Evolutionary conservation across 1,140 invertebrate species (phyloP).

Genomic region (Conus ventricosus): DNA sequence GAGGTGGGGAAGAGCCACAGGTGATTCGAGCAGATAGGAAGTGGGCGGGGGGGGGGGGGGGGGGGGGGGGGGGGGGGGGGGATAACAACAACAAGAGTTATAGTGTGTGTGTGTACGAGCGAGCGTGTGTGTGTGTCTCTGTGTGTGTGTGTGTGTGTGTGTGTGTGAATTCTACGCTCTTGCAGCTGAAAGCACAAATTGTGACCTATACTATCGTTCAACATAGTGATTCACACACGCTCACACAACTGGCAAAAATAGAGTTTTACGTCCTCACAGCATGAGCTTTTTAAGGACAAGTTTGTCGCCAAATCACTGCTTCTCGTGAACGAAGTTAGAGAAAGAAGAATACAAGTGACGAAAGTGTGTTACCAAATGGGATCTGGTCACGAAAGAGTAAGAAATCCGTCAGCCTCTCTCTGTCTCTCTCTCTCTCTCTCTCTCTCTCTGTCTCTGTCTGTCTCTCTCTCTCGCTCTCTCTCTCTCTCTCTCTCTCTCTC

Average conservation of each 20-base stretch:
- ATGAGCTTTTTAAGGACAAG: neutral
- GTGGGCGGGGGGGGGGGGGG: too few relatives aligned
- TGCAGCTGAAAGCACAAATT: neutral
- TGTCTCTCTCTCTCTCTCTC: neutral
- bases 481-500: slow-evolving; percentile 4
- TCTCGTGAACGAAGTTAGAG: neutral
- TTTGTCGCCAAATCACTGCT: slow-evolving; percentile 18
- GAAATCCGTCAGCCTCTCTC: slow-evolving; percentile 3
- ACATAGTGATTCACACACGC: too few relatives aligned
- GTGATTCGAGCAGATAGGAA: neutral
- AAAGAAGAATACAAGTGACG: too few relatives aligned
- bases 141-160: neutral
- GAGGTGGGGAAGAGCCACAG: neutral
- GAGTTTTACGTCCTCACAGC: too few relatives aligned
- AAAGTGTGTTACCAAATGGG: too few relatives aligned
- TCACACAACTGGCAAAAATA: neutral
- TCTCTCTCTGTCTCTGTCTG: neutral
- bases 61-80: too few relatives aligned
- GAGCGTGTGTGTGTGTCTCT: slow-evolving; percentile 14
- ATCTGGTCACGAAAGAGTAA: too few relatives aligned
- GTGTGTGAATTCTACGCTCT: too few relatives aligned
- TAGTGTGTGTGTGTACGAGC: slow-evolving; percentile 24
- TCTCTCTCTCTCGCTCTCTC: slow-evolving; percentile 11
- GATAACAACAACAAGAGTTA: too few relatives aligned
- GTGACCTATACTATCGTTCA: too few relatives aligned